Evolutionary conservation across 2,797 vertebrate genomes (phyloP), one percentile per base, ranked within the genome.

Genomic region (Zenarchopterus dispar): DNA sequence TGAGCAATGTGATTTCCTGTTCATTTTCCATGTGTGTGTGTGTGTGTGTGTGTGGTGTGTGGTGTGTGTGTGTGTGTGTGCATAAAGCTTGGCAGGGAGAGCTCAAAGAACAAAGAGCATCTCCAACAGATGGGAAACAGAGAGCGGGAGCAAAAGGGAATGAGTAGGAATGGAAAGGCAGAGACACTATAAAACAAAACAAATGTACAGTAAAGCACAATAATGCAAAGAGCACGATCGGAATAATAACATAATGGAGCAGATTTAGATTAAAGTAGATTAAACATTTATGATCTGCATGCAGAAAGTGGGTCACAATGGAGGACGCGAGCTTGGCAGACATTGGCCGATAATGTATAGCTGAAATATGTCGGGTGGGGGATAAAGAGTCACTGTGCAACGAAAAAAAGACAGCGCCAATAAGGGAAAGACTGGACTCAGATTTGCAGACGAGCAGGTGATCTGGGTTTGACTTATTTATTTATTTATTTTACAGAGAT

Each of bases 1-100:
- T 65, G 59, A 79, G 67, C 64, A 71, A 66, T 71, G 62, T 57
- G 67, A 67, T 75, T 77, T 59, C 45, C 18, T 53, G 43, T 57
- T 52, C 31, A 23, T 63, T 24, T 67, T 69, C 41, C 50, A 13
- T 59, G 31, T 45, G 24, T 60, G 59, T 19, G 39, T 45, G 43
- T 50, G 57, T 53, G 18, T 46, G 19, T 18, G 57, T 58, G 28
- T 28, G 28, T 8, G n/a, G 24, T 59, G 28, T 43, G 24, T 62
- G 62, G 39, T 48, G 43, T 50, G 57, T 58, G 43, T 44, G 62
- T 50, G 23, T 51, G 22, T 23, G 49, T 56, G 52, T 43, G 28
- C 17, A 39, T 48, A 13, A 73, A 45, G 51, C 52, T 57, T 55
- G 22, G 63, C 70, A 60, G 57, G 52, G 28, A 64, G 56, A 61